These are phyloP conservation scores for Arnoldichthys spilopterus DNA, from an alignment of 2,797 vertebrate genomes.

Conservation along the genomic window DNA sequence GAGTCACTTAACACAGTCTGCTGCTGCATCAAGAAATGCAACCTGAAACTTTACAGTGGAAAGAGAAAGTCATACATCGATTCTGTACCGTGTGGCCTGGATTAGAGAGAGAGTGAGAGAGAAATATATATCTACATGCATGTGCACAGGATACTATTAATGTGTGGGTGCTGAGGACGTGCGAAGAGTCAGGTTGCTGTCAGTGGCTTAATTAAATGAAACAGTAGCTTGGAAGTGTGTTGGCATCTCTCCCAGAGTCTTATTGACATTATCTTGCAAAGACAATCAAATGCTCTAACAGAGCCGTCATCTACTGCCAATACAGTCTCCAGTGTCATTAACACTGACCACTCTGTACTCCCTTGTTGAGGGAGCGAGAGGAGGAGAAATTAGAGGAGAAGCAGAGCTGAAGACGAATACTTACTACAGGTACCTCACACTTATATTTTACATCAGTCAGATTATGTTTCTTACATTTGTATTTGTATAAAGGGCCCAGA, in stretches of 20 bases:
- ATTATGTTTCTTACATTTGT: too few relatives aligned
- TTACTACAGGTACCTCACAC: too few relatives aligned
- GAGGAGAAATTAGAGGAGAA: neutral
- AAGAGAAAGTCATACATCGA: too few relatives aligned
- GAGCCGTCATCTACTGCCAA: conserved; percentile 27
- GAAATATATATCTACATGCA: neutral
- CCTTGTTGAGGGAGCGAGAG: neutral
- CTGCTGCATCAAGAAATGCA: too few relatives aligned
- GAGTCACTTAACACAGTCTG: too few relatives aligned
- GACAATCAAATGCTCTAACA: conserved; percentile 27
- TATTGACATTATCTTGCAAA: conserved; percentile 32
- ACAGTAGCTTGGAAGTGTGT: conserved; percentile 4
- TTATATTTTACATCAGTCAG: too few relatives aligned
- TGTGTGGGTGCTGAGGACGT: neutral
- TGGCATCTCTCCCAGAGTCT: conserved; percentile 15
- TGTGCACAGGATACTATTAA: neutral
- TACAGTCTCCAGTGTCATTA: conserved; percentile 14
- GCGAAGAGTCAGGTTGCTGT: neutral
- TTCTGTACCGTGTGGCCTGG: too few relatives aligned
- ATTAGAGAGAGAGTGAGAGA: neutral
- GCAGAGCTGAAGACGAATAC: neutral
- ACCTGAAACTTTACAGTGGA: too few relatives aligned
- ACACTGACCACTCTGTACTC: conserved; percentile 16
- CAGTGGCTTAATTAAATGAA: conserved; percentile 20
- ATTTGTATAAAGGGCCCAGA: too few relatives aligned